Percentiles rank a stretch among this genome's conserved stretches.
Evolutionary conservation across 64 coral and sea anemone species (phyloP).

Genomic region (Trachythela sp.): DNA sequence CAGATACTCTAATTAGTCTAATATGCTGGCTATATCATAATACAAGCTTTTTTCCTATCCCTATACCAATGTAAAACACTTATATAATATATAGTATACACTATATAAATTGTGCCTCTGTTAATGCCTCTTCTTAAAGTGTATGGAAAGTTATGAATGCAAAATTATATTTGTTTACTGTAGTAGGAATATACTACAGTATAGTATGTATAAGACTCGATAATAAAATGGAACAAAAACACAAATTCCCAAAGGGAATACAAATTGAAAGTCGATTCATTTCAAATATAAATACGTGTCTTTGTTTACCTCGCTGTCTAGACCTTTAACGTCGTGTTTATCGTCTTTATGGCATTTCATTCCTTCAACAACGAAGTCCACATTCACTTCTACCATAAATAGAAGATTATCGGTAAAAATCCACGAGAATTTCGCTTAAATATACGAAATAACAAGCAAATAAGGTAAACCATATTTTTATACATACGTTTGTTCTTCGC

Average conservation of each 20-base stretch:
- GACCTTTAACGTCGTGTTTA: slow-evolving; percentile 20
- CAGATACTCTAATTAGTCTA: too few relatives aligned
- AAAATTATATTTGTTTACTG: neutral
- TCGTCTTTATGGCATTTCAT: slow-evolving; percentile 54
- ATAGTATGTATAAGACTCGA: neutral
- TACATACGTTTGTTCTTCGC: neutral
- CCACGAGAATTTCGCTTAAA: neutral
- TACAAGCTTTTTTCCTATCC: too few relatives aligned
- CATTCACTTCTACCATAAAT: neutral
- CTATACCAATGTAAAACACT: too few relatives aligned
- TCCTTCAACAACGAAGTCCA: slow-evolving; percentile 47
- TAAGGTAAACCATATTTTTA: neutral
- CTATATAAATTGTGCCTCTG: too few relatives aligned
- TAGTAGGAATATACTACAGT: neutral
- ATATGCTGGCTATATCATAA: too few relatives aligned
- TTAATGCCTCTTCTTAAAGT: too few relatives aligned
- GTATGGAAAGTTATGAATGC: neutral
- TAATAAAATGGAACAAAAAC: slow-evolving; percentile 17
- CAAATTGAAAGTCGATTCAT: too few relatives aligned
- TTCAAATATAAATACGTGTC: too few relatives aligned
- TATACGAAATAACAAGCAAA: neutral
- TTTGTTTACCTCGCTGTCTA: neutral
- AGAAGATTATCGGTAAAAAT: neutral
- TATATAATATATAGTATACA: too few relatives aligned
- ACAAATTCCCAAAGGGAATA: neutral